Conservation (phyloP, 2,113 vertebrate genomes). For the Pterophyllum scalare region DNA sequence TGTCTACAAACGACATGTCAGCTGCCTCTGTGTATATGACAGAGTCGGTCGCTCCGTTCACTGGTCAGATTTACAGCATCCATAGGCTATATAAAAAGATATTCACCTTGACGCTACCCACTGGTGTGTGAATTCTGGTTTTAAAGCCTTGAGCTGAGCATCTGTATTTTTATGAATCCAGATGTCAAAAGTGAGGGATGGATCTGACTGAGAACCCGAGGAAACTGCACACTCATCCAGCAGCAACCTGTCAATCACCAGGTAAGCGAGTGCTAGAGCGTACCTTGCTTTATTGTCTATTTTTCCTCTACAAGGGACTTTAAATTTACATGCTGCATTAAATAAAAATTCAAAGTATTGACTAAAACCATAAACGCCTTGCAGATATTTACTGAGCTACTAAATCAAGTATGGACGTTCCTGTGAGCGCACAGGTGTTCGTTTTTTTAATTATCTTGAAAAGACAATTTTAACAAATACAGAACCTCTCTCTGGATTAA, state of each 20-base stretch:
- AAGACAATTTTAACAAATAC: background rate
- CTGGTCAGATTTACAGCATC: background rate
- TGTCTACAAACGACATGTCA: background rate
- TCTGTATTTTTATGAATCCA: background rate
- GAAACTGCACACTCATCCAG: background rate
- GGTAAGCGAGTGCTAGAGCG: background rate
- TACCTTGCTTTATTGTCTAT: background rate
- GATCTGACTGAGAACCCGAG: background rate
- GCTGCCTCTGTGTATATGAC: background rate
- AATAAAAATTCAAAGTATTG: constrained; percentile 1
- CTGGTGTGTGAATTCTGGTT: background rate
- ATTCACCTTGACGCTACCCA: background rate
- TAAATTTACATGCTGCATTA: background rate
- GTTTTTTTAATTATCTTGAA: background rate
- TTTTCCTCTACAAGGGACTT: background rate
- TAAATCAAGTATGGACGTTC: background rate
- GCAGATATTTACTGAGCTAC: background rate
- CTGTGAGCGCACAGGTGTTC: background rate
- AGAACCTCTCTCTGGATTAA: background rate
- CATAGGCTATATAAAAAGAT: background rate
- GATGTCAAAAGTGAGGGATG: background rate
- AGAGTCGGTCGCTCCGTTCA: background rate
- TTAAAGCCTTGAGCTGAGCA: background rate
- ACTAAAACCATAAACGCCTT: background rate
- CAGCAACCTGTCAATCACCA: constrained; percentile 9